These are phyloP conservation scores for Mellilla xanthometata DNA, from an alignment of 2,888 invertebrate species.

Conservation along the genomic window DNA sequence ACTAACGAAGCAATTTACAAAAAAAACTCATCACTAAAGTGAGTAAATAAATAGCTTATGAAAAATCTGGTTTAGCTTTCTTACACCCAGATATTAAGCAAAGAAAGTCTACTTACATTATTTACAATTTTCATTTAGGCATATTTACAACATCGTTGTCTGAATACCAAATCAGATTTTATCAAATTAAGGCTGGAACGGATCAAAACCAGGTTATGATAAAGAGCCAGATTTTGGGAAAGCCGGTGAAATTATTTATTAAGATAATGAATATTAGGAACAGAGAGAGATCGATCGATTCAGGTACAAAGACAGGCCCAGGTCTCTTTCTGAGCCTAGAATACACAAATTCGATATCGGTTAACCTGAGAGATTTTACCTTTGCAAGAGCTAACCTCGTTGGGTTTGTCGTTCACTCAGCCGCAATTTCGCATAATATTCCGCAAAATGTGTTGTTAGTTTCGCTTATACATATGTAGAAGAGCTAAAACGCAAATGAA, in stretches of 20 bases:
- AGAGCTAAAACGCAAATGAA: background rate
- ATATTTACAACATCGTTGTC: constrained; percentile 30
- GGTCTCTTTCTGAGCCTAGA: background rate
- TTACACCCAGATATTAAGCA: constrained; percentile 8
- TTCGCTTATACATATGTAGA: background rate
- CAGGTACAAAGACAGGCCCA: background rate
- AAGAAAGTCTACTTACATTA: constrained; percentile 19
- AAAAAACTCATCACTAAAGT: constrained; percentile 16
- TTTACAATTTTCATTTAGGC: constrained; percentile 20
- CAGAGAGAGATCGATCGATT: too few relatives aligned
- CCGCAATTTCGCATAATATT: background rate
- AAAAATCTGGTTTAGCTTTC: too few relatives aligned
- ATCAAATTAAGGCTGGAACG: constrained; percentile 39
- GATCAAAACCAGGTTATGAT: constrained; percentile 31
- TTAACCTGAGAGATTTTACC: constrained; percentile 2
- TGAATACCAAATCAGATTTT: constrained; percentile 38
- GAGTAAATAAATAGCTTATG: constrained; percentile 1
- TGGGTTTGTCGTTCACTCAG: background rate
- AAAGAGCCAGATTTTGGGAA: constrained; percentile 31
- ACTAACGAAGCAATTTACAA: constrained; percentile 18
- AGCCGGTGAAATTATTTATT: constrained; percentile 8
- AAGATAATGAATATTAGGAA: background rate
- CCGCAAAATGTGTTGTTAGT: background rate
- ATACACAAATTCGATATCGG: constrained; percentile 2
- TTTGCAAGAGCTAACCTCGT: constrained; percentile 6